Conservation (phyloP, 2,797 vertebrate genomes). For the Brachymystax lenok region DNA sequence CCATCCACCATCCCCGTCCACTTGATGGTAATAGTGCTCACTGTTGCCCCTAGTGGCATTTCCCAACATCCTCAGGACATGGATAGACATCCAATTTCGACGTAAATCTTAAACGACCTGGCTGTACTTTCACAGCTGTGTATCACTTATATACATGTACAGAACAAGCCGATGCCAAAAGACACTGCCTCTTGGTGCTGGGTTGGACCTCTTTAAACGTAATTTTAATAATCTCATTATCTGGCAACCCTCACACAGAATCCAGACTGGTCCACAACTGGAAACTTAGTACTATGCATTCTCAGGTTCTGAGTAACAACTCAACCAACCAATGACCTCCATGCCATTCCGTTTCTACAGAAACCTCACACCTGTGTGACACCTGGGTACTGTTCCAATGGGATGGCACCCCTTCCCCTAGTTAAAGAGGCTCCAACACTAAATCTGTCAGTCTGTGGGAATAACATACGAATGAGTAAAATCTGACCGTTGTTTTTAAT, state of each 20-base stretch:
- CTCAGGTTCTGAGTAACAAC: slow-evolving; percentile 28
- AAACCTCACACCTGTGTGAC: slow-evolving; percentile 27
- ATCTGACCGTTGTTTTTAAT: slow-evolving; percentile 56
- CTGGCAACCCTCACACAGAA: slow-evolving; percentile 26
- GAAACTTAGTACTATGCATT: slow-evolving; percentile 18
- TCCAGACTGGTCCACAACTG: slow-evolving; percentile 36
- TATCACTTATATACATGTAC: too few species aligned
- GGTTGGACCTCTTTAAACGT: not conserved
- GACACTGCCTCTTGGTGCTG: not conserved
- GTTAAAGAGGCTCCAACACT: slow-evolving; percentile 19
- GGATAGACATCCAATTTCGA: too few species aligned
- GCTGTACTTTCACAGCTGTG: too few species aligned
- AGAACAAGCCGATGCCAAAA: not conserved
- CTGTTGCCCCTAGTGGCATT: too few species aligned
- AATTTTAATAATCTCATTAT: slow-evolving; percentile 40
- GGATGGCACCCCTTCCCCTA: slow-evolving; percentile 21
- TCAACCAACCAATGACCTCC: slow-evolving; percentile 14
- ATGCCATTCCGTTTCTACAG: slow-evolving; percentile 28
- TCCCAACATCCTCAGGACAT: too few species aligned
- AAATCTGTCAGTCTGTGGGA: slow-evolving; percentile 47
- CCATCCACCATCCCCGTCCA: too few species aligned
- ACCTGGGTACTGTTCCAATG: slow-evolving; percentile 19
- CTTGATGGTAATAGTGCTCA: too few species aligned
- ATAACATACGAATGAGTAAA: slow-evolving; percentile 36
- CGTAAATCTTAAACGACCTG: too few species aligned